Percentiles rank a stretch among this genome's conserved stretches.
Evolutionary conservation across 1,140 invertebrate species (phyloP).

Genomic region (Calliopsis andreniformis): DNA sequence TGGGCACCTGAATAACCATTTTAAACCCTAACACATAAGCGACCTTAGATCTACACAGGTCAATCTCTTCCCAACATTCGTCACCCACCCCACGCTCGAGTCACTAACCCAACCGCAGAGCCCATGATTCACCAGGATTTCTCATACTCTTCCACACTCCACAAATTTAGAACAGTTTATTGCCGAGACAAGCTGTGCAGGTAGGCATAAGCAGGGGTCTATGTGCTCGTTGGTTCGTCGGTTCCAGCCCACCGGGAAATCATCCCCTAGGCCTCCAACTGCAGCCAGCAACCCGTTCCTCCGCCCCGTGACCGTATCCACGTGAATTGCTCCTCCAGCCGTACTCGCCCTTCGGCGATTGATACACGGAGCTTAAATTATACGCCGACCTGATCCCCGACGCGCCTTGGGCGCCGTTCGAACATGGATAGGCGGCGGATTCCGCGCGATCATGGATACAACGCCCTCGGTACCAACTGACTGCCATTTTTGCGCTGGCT

Average conservation of each 20-base stretch:
- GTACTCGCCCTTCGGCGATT: conserved; percentile 64
- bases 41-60: no score
- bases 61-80: no score
- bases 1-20: no score
- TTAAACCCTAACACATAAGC: no score
- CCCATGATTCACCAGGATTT: no score
- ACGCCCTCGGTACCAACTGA: no score
- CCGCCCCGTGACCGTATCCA: conserved; percentile 11
- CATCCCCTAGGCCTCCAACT: conserved; percentile 66
- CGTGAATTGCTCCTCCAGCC: conserved; percentile 60
- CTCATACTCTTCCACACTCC: no score
- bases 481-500: no score
- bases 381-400: conserved; percentile 59
- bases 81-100: no score
- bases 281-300: conserved; percentile 39
- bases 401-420: conserved; percentile 54
- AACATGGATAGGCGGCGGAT: conserved; percentile 54
- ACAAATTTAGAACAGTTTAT: not conserved
- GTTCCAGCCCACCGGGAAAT: conserved; percentile 65
- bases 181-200: not conserved
- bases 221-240: conserved; percentile 31
- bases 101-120: no score
- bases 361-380: conserved; percentile 68
- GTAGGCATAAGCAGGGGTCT: conserved; percentile 31
- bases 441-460: conserved; percentile 36